Evolutionary conservation across 2,113 vertebrate species (phyloP).

Genomic region (Cervus canadensis): DNA sequence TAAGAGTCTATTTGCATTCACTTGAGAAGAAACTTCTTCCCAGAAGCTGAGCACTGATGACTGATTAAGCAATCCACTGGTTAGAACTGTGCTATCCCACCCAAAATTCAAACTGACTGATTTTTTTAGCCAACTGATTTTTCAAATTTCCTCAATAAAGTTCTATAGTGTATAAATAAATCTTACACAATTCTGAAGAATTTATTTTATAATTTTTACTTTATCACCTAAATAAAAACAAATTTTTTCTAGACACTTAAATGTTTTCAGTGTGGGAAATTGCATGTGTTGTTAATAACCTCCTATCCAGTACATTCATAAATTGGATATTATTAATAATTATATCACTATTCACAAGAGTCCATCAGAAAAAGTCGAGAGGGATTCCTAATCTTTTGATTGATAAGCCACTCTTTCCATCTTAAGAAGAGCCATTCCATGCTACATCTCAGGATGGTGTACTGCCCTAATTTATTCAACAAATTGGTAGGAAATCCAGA

Average conservation of each 20-base stretch:
- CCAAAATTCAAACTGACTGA: neutral
- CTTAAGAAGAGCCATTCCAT: neutral
- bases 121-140: neutral
- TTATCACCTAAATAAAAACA: neutral
- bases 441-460: neutral
- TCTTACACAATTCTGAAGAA: neutral
- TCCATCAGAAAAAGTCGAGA: neutral
- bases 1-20: neutral
- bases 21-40: slow-evolving; percentile 23
- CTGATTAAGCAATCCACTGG: neutral
- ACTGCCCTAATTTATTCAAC: neutral
- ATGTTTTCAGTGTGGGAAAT: neutral
- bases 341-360: neutral
- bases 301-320: neutral
- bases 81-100: neutral
- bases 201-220: slow-evolving; percentile 20
- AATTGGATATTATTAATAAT: neutral
- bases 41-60: neutral
- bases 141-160: neutral
- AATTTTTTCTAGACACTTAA: neutral
- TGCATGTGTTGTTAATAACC: neutral
- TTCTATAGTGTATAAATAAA: slow-evolving; percentile 28
- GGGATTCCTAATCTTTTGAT: neutral
- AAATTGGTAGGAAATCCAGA: slow-evolving; percentile 6
- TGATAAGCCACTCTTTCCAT: slow-evolving; percentile 27